Conservation (phyloP, 2,113 vertebrate species). For the Hirundichthys speculiger region DNA sequence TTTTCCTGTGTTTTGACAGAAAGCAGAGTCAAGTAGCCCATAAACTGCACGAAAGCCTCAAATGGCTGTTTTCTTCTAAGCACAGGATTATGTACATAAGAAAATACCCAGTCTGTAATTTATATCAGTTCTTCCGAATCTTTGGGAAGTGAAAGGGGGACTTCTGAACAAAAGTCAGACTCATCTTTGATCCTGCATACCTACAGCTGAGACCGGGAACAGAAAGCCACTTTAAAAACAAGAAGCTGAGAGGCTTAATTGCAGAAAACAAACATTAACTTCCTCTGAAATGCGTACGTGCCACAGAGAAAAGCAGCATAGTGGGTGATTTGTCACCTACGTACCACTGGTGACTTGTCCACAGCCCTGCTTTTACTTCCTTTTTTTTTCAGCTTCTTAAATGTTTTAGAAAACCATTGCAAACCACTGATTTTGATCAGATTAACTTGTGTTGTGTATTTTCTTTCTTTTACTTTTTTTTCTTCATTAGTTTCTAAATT, state of each 20-base stretch:
- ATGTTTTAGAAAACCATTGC: too few relatives aligned
- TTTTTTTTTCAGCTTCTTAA: too few relatives aligned
- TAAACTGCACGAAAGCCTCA: slow-evolving; percentile 58
- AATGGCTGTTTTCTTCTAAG: slow-evolving; percentile 66
- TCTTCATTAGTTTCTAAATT: too few relatives aligned
- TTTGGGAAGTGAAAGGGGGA: slow-evolving; percentile 49
- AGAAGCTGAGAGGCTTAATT: slow-evolving; percentile 50
- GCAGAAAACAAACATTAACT: slow-evolving; percentile 70
- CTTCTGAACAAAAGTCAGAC: slow-evolving; percentile 36
- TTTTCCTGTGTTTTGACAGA: slow-evolving; percentile 53
- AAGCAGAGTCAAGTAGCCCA: slow-evolving; percentile 67
- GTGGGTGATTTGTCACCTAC: slow-evolving; percentile 20
- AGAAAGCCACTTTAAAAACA: slow-evolving; percentile 8
- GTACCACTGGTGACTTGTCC: neutral
- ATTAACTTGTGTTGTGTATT: too few relatives aligned
- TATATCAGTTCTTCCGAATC: slow-evolving; percentile 4
- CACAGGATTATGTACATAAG: slow-evolving; percentile 46
- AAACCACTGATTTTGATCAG: too few relatives aligned
- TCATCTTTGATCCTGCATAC: slow-evolving; percentile 26
- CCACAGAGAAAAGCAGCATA: slow-evolving; percentile 42
- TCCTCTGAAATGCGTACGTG: slow-evolving; percentile 53
- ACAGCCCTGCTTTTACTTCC: too few relatives aligned
- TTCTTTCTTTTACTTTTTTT: too few relatives aligned
- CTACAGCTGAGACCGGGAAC: slow-evolving; percentile 9
- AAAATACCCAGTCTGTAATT: slow-evolving; percentile 46